Base-by-base conservation (phyloP, 2,113 vertebrate species). In the Entosphenus tridentatus region DNA sequence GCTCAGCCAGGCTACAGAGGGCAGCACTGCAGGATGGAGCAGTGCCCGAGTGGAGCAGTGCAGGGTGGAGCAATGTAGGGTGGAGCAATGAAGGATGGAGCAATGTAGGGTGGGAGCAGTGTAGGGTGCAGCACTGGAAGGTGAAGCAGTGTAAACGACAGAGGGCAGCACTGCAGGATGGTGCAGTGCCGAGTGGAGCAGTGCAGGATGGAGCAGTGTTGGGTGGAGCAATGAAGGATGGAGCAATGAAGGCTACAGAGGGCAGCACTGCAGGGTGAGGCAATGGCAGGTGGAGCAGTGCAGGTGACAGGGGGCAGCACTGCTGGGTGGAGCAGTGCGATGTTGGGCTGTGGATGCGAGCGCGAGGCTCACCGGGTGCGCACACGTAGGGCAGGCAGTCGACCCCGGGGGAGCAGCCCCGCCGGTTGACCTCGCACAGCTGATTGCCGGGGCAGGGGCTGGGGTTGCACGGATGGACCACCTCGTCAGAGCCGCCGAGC, bases 391-490 rank as follows among this genome's bases (percentile, higher is more conserved):
- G 89, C 75, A 87, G 84, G 68, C 92, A 98, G 56, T 80, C 83
- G 65, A 86, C 82, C 68, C 84, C 85, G 62, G 84, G 74, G 0
- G 81, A 78, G 76, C 93, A 98, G 14, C 89, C 92, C 72, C 83
- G 89, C 68, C 92, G 81, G 72, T 98, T 97, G 4, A 98, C 89
- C 75, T 96, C 87, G 76, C 93, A 98, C 8, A 98, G 71, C 72
- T 95, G 84, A 77, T 81, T 88, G 73, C 86, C 85, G 13, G 85
- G 82, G 75, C 93, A 96, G 11, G 90, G 92, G 75, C 90, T 96
- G 8, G 93, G 93, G 73, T 98, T 98, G 79, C 93, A 98, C 2
- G 93, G 92, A 73, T 98, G 93, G 71, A 89, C 88, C 67, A 98
- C 87, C 75, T 98, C 89, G 72, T 89, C 88, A 11, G 86, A 65